Base-by-base conservation (phyloP, 2,113 vertebrate species). In the Perognathus longimembris region DNA sequence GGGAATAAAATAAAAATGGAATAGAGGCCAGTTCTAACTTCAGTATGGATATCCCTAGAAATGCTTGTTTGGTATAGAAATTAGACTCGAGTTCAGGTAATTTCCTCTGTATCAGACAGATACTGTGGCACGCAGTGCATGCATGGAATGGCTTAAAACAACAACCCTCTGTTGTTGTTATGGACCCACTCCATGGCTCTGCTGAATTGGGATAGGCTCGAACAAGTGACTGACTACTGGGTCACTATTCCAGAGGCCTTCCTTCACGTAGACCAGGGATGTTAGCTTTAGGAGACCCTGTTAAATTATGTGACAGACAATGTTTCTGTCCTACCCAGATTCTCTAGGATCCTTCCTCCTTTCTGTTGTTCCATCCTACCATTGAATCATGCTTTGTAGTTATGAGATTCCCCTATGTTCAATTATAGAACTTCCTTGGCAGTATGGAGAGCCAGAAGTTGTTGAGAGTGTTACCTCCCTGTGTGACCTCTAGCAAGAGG, bases 1-100 rank as follows among this genome's bases (percentile, higher is more conserved):
- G 14, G 70, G 30, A 95, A 81, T 66, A 85, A 77, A 91, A 90
- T 70, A 71, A 94, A 93, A 93, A 75, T 10, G 38, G 67, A n/a
- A 45, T 36, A 74, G 22, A 85, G 40, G 57, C 54, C 82, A 90
- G 6, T 76, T 84, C 42, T 79, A n/a, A 88, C 36, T 36, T 50
- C 14, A 63, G 26, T 30, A 81, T 30, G 73, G 36, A 87, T 7
- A 32, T 24, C 24, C 67, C 77, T 84, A 32, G 6, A 75, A 34
- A 85, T 63, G 38, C 70, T 78, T 34, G 9, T 28, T 32, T 24
- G 21, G 80, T 36, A 22, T 80, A 86, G 50, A 87, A 93, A 81
- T 66, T 64, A 95, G 40, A 74, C 45, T 42, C 36, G 9, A 7
- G 15, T 54, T 92, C 59, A 84, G 50, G 66, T 73, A 15, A 92